phyloP scores from a whole-genome alignment of 2,888 invertebrate species.

The Choristoneura rosaceana region DNA sequence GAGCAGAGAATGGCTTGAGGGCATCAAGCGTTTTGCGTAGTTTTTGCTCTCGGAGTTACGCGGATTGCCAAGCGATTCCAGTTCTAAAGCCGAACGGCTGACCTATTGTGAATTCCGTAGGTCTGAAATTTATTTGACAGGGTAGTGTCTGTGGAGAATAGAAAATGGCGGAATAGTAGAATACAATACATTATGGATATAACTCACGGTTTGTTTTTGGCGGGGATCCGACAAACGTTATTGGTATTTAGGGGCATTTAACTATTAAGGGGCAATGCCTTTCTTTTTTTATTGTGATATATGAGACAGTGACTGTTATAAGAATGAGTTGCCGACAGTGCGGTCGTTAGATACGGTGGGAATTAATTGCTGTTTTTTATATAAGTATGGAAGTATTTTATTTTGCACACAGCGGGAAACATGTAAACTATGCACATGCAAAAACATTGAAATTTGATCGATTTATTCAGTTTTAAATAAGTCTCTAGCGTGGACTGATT shows the following conservation, averaged over 20 bases:
- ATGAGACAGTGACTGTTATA: constrained; percentile 69
- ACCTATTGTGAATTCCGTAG: constrained; percentile 83
- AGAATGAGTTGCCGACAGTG: constrained; percentile 72
- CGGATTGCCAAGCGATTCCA: constrained; percentile 72
- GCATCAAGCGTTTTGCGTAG: constrained; percentile 52
- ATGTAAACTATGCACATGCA: not conserved
- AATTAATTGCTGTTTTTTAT: constrained; percentile 67
- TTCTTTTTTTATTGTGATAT: constrained; percentile 66
- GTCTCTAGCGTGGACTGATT: not conserved
- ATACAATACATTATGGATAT: constrained; percentile 81
- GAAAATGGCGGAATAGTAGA: constrained; percentile 83
- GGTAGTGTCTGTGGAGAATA: constrained; percentile 84
- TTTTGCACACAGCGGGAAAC: constrained; percentile 29
- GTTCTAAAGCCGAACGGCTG: constrained; percentile 66
- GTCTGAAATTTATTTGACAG: constrained; percentile 85
- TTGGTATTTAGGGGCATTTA: constrained; percentile 83
- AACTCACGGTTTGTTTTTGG: constrained; percentile 86
- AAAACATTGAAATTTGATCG: not conserved
- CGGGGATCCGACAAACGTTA: constrained; percentile 84
- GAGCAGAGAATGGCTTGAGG: constrained; percentile 70
- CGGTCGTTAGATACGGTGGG: constrained; percentile 72
- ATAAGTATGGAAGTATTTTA: constrained; percentile 40
- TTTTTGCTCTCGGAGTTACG: constrained; percentile 60
- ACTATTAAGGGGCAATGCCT: constrained; percentile 74
- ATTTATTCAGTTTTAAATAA: not conserved